A percentile compares a stretch with the other conserved stretches of the same genome.
phyloP scores from a whole-genome alignment of 2,113 vertebrate species.

The Podiceps cristatus region DNA sequence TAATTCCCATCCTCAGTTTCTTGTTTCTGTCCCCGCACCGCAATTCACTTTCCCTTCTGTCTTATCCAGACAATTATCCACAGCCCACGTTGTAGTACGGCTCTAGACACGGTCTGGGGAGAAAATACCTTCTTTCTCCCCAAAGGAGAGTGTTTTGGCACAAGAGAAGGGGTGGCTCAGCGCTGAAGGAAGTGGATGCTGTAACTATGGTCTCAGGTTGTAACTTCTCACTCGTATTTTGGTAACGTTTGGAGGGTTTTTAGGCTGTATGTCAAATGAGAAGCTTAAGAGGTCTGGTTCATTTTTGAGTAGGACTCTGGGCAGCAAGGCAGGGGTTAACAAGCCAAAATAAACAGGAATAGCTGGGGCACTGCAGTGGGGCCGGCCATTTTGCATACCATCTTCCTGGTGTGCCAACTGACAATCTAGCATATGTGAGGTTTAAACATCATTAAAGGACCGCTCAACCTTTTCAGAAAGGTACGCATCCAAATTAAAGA shows the following conservation, averaged over 20 bases:
- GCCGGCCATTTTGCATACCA: not conserved
- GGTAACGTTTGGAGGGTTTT: not conserved
- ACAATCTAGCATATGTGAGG: not conserved
- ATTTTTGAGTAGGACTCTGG: not conserved
- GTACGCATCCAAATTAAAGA: not conserved
- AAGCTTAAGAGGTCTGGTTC: not conserved
- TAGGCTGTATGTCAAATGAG: not conserved
- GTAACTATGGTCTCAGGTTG: not conserved
- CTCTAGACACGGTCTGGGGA: not conserved
- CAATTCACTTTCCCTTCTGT: not conserved
- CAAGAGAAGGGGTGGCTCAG: not conserved
- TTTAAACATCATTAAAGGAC: not conserved
- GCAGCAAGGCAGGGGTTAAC: not conserved
- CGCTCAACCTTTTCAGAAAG: not conserved
- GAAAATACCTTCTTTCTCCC: not conserved
- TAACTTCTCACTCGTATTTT: not conserved
- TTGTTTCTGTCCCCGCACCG: not conserved
- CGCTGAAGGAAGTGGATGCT: not conserved
- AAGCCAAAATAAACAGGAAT: not conserved
- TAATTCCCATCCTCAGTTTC: not conserved
- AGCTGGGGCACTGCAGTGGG: accelerated
- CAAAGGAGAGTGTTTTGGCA: not conserved
- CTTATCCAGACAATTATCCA: not conserved
- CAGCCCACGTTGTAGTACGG: accelerated
- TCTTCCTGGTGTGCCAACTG: not conserved